Conservation (phyloP, 2,797 vertebrate genomes). For the Otus scops region DNA sequence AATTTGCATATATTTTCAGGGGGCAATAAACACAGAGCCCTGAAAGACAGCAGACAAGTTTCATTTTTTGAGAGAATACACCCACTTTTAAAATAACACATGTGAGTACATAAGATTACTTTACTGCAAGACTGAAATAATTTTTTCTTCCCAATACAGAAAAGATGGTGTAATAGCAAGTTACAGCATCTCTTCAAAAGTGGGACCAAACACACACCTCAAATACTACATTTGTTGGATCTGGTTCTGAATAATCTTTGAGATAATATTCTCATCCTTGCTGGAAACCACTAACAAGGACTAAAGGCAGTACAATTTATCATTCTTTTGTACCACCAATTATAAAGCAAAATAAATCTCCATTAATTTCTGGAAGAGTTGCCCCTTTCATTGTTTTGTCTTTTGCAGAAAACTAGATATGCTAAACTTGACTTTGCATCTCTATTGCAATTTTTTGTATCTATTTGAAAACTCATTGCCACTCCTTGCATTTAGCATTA, state of each 20-base stretch:
- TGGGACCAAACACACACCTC: background rate
- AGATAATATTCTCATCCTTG: background rate
- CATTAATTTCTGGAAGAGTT: background rate
- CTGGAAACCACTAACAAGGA: background rate
- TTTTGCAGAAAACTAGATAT: background rate
- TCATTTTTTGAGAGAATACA: background rate
- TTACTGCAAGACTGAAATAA: background rate
- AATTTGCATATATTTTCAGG: constrained; percentile 16
- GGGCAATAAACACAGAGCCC: background rate
- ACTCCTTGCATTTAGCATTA: background rate
- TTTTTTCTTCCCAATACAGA: background rate
- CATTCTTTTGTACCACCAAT: background rate
- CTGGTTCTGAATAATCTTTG: background rate
- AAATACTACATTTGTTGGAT: background rate
- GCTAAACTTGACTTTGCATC: background rate
- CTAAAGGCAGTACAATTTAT: background rate
- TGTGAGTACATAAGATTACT: accelerated
- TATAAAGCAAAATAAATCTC: background rate
- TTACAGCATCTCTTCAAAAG: background rate
- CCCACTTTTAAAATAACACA: background rate
- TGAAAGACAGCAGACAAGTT: background rate
- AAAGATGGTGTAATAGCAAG: background rate
- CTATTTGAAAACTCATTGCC: background rate
- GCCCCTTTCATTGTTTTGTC: background rate
- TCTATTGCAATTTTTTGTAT: background rate